Base-by-base conservation (phyloP, 2,113 vertebrate species). In the Grantiella picta region DNA sequence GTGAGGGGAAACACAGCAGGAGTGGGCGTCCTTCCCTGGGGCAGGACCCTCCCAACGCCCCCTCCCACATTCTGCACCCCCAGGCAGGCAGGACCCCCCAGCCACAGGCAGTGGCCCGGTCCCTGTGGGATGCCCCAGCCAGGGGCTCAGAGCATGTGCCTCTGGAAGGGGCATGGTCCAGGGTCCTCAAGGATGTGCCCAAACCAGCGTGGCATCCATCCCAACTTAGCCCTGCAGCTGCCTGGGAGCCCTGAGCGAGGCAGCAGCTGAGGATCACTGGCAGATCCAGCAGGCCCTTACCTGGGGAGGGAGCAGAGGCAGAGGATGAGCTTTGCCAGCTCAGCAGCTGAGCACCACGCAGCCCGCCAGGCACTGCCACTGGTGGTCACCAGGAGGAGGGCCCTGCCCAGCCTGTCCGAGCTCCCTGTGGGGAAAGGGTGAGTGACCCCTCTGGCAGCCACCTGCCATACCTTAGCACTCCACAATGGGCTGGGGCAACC, bases 311-410 rank as follows among this genome's bases (percentile, higher is more conserved):
- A 97, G 95, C 98, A 96, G 90, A 99, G 97, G 97, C 98, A 99
- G 86, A 98, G 98, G 47, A 99, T 82, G 77, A 99, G 97, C 40
- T 90, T 97, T 2, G 97, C 96, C 77, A 99, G 96, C 72, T 98
- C 98, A 0, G 94, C 64, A 21, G 97, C 97, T 0, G 98, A 99
- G 83, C 98, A 97, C 77, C 97, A 97, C 1, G 97, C 45, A 0
- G 98, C 97, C 31, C 93, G 95, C 99, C 99, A 99, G 61, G 97
- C 96, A 1, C 82, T 97, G 83, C 98, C 85, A 1, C 97, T 88
- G 35, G 98, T 98, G 49, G 97, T 98, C 92, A 99, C 97, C 89
- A 99, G 98, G 50, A 99, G 96, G 28, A 99, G 93, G 4, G 98
- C 97, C 49, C 99, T 97, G 64, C 98, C 98, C 10, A 95, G 85